phyloP scores from a whole-genome alignment of 2,797 vertebrate species.

The Sebastes hubbsi region DNA sequence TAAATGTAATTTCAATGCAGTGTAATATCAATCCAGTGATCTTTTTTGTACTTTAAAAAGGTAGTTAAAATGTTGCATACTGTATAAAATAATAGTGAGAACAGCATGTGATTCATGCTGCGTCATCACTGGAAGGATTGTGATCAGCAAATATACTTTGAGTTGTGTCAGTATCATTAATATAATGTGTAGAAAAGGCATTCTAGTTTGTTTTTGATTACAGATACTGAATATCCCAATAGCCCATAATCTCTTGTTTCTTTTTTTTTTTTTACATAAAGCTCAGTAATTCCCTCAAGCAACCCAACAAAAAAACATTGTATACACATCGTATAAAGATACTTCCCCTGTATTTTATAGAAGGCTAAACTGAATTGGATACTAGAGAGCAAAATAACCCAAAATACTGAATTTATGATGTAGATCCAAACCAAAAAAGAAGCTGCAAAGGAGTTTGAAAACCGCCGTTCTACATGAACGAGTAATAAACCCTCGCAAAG shows the following conservation, averaged over 20 bases:
- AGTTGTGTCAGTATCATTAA: background rate
- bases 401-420: background rate
- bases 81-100: background rate
- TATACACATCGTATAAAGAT: background rate
- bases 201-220: background rate
- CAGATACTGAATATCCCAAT: background rate
- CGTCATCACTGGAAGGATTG: background rate
- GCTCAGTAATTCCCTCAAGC: background rate
- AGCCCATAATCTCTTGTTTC: background rate
- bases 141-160: background rate
- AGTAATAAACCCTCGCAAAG: constrained; percentile 22
- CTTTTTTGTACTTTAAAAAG: background rate
- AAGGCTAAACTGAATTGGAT: background rate
- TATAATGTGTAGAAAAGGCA: background rate
- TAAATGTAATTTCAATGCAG: background rate
- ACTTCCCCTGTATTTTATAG: background rate
- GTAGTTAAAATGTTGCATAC: background rate
- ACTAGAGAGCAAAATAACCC: background rate
- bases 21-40: background rate
- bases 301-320: background rate
- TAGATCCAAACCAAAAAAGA: background rate
- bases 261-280: background rate
- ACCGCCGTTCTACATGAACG: constrained; percentile 38
- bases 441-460: constrained; percentile 13
- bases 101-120: background rate